phyloP scores from a whole-genome alignment of 92 coral and sea anemone genomes.

The Actinostola sp. region DNA sequence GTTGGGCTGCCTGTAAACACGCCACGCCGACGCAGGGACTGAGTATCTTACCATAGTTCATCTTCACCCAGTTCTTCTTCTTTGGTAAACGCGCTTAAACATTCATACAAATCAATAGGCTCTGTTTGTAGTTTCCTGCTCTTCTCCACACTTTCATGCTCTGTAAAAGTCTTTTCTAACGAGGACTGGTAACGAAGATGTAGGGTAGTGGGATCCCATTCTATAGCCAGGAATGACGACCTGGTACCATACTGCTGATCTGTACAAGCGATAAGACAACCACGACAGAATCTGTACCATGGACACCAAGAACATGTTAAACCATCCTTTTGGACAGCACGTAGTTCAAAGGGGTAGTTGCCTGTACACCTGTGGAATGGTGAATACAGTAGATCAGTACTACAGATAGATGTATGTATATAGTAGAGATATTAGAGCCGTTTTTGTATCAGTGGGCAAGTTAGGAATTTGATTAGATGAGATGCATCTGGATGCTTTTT shows the following conservation, averaged over 20 bases:
- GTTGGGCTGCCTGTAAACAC: too few relatives aligned
- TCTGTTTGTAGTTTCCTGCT: constrained; percentile 96
- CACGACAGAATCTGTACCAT: constrained; percentile 97
- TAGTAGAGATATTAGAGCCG: too few relatives aligned
- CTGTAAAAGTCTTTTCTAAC: constrained; percentile 82
- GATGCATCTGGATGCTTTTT: too few relatives aligned
- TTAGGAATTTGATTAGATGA: too few relatives aligned
- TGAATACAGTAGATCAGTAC: too few relatives aligned
- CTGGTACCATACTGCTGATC: constrained; percentile 86
- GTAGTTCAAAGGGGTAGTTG: constrained; percentile 86
- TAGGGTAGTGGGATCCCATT: constrained; percentile 99
- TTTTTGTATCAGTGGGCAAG: too few relatives aligned
- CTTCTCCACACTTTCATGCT: constrained; percentile 91
- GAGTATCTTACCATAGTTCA: constrained; percentile 76
- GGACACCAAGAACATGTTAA: constrained; percentile 96
- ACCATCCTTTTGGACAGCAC: constrained; percentile 92
- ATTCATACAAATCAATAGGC: constrained; percentile 96
- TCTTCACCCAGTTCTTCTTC: constrained; percentile 99
- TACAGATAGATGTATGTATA: too few relatives aligned
- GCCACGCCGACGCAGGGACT: too few relatives aligned
- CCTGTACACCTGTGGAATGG: constrained; percentile 65
- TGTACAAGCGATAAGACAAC: constrained; percentile 77
- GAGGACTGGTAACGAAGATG: constrained; percentile 98
- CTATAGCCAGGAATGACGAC: constrained; percentile 87
- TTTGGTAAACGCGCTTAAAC: constrained; percentile 92